Percentiles rank a stretch among this genome's conserved stretches.
Conservation (phyloP, 2,888 invertebrate species). For the Metopia argyrocephala region DNA sequence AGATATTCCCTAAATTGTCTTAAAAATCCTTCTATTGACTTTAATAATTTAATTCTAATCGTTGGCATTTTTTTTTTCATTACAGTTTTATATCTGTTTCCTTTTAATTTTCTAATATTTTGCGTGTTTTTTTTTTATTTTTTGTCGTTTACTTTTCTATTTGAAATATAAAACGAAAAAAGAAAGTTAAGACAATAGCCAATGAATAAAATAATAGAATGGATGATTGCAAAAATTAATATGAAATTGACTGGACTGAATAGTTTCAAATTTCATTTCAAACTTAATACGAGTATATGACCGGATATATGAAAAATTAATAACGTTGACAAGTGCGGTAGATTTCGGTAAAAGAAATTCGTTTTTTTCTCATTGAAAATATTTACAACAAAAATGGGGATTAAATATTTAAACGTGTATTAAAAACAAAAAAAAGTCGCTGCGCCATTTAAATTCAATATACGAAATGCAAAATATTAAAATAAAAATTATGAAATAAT, state of each 20-base stretch:
- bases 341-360: too few relatives aligned
- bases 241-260: slow-evolving; percentile 40
- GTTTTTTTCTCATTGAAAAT: too few relatives aligned
- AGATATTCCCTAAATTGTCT: slow-evolving; percentile 59
- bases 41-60: slow-evolving; percentile 33
- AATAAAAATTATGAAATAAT: too few relatives aligned
- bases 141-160: background rate
- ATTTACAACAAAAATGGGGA: too few relatives aligned
- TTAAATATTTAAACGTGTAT: too few relatives aligned
- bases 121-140: slow-evolving; percentile 44
- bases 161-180: slow-evolving; percentile 20
- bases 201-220: slow-evolving; percentile 27
- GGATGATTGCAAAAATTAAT: slow-evolving; percentile 46
- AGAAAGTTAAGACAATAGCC: background rate
- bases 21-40: slow-evolving; percentile 53
- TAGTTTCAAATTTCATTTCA: slow-evolving; percentile 53
- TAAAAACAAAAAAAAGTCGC: too few relatives aligned
- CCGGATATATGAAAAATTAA: too few relatives aligned
- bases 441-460: too few relatives aligned
- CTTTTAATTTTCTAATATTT: slow-evolving; percentile 30
- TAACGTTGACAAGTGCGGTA: background rate
- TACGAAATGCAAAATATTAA: too few relatives aligned
- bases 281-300: slow-evolving; percentile 40
- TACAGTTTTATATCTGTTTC: slow-evolving; percentile 19
- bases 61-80: slow-evolving; percentile 10